Conservation (phyloP, 2,888 invertebrate genomes). For the Lithophane semibrunnea region DNA sequence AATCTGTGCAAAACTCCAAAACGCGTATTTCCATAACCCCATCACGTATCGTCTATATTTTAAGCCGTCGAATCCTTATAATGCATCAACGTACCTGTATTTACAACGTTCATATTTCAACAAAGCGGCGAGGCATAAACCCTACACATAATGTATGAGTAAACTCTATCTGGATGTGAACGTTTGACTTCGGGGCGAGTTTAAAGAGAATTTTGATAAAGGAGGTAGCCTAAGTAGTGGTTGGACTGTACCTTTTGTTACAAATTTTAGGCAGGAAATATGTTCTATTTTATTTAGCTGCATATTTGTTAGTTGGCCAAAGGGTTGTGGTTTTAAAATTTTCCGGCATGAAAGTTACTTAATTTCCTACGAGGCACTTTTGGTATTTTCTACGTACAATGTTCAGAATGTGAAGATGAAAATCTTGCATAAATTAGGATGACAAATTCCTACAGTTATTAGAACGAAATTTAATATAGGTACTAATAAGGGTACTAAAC, state of each 20-base stretch:
- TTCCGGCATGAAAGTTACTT: not conserved
- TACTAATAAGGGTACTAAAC: too few species aligned
- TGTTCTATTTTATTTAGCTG: conserved; percentile 7
- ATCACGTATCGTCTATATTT: conserved; percentile 32
- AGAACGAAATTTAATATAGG: not conserved
- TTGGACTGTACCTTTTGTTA: conserved; percentile 23
- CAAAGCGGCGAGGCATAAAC: conserved; percentile 4
- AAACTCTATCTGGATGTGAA: conserved; percentile 7
- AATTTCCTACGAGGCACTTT: not conserved
- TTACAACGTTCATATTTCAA: conserved; percentile 35
- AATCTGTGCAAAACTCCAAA: not conserved
- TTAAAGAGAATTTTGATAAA: conserved; percentile 30
- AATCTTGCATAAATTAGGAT: not conserved
- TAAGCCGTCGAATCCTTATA: not conserved
- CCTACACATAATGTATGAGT: conserved; percentile 23
- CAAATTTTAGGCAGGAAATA: conserved; percentile 23
- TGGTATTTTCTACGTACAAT: not conserved
- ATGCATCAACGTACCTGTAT: conserved; percentile 12
- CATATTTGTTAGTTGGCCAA: not conserved
- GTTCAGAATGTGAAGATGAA: not conserved
- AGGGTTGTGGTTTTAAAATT: conserved; percentile 6
- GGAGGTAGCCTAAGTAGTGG: conserved; percentile 2
- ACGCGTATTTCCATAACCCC: conserved; percentile 12
- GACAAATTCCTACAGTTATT: not conserved
- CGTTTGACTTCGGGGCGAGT: not conserved